Evolutionary conservation across 2,113 vertebrate species (phyloP), one percentile per base, ranked within the genome.

Genomic region (Rhinichthys klamathensis): DNA sequence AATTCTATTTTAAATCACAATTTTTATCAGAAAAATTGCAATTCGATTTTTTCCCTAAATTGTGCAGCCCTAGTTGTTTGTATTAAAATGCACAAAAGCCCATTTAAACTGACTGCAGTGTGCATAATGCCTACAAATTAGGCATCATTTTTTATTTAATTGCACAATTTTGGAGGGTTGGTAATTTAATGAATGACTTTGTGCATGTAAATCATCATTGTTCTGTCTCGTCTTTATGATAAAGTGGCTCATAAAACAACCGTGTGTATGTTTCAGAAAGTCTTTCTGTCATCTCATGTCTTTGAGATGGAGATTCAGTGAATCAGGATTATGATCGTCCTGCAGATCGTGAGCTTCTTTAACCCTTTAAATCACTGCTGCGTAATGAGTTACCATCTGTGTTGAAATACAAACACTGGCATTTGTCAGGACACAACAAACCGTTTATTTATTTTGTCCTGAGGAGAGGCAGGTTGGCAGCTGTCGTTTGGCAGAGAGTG

Each of bases 401-500:
- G 3, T 18, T 21, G 27, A 56, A 51, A 77, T 10, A 56, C 49
- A 54, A 54, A 21, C 73, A 27, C 27, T 30, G 46, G 32, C 49
- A 10, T 77, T 77, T 46, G 70, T 73, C 9, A 23, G 46, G 21
- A 27, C 27, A 32, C 16, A 11, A 41, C 30, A 77, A 46, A 25
- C 41, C 70, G 23, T 74, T 56, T 77, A 54, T 51, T 77, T 77
- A 56, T 77, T 77, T 21, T 54, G 74, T 77, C 74, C 25, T 54
- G 49, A 77, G 49, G 25, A 77, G 74, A 35, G 25, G 74, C 74
- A 54, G 74, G 46, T 56, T 77, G 74, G 49, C 74, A 56, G 74
- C 74, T 77, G 74, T 77, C 49, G 35, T 77, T 56, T 77, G 74
- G 74, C 74, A 56, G 49, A 77, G 49, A 77, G n/a, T 63, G 46